Conservation (phyloP, 2,797 vertebrate genomes). For the Allobates femoralis region DNA sequence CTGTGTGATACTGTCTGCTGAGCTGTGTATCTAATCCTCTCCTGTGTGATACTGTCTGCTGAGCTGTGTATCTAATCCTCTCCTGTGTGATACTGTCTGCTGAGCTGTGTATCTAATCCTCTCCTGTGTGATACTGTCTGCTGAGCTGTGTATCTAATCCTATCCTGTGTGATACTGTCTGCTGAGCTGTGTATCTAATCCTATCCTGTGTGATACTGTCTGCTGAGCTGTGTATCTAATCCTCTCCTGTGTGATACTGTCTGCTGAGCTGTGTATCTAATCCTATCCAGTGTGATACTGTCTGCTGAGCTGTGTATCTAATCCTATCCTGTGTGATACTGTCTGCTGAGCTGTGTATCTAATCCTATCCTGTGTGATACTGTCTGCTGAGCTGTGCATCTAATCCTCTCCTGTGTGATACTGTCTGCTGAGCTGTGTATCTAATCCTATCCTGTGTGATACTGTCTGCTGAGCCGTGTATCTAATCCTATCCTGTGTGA, state of each 20-base stretch:
- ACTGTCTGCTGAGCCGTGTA: neutral
- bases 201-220: neutral
- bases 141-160: no score
- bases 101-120: neutral
- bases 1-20: neutral
- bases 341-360: neutral
- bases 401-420: neutral
- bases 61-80: no score
- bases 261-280: neutral
- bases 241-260: neutral
- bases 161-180: neutral
- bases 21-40: neutral
- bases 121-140: neutral
- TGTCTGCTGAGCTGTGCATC: neutral
- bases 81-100: neutral
- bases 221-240: neutral
- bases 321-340: neutral
- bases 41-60: neutral
- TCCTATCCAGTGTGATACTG: neutral
- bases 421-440: neutral
- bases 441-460: no score
- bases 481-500: neutral
- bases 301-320: neutral
- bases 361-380: neutral
- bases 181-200: neutral